These are phyloP conservation scores for Biston betularia DNA, from an alignment of 2,888 invertebrate species.

Conservation along the genomic window DNA sequence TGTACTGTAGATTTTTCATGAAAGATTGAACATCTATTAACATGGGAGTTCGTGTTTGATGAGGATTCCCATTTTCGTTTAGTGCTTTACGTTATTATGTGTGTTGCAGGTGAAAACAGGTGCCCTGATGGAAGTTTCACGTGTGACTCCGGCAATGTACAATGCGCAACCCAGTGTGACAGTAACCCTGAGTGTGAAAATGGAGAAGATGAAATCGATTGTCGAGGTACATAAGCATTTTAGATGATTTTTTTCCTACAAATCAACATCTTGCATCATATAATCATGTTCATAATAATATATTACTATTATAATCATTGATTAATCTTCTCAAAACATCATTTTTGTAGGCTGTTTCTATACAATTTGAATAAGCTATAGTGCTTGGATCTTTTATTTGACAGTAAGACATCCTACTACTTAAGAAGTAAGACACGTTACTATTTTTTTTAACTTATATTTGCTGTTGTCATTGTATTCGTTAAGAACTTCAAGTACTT, in stretches of 20 bases:
- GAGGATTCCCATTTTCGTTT: background rate
- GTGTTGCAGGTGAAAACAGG: slow-evolving; percentile 44
- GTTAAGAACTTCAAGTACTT: too few relatives aligned
- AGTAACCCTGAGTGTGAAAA: slow-evolving; percentile 80
- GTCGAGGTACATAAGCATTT: slow-evolving; percentile 59
- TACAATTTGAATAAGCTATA: too few relatives aligned
- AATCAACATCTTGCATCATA: too few relatives aligned
- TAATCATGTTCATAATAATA: too few relatives aligned
- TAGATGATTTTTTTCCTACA: background rate
- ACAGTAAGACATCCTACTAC: too few relatives aligned
- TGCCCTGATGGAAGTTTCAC: slow-evolving; percentile 61
- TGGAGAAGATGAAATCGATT: slow-evolving; percentile 88
- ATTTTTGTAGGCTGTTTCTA: too few relatives aligned
- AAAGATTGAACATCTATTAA: background rate
- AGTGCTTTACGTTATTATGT: background rate
- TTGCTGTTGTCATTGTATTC: too few relatives aligned
- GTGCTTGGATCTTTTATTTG: too few relatives aligned
- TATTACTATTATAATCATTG: too few relatives aligned
- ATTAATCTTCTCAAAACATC: background rate
- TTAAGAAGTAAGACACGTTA: too few relatives aligned
- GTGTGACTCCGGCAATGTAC: slow-evolving; percentile 57
- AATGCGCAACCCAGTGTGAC: slow-evolving; percentile 77
- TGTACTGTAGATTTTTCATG: background rate
- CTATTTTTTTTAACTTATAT: too few relatives aligned
- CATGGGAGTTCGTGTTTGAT: slow-evolving; percentile 5